These are phyloP conservation scores for Drosophila heteroneura DNA, from an alignment of 2,888 invertebrate genomes.

Conservation along the genomic window DNA sequence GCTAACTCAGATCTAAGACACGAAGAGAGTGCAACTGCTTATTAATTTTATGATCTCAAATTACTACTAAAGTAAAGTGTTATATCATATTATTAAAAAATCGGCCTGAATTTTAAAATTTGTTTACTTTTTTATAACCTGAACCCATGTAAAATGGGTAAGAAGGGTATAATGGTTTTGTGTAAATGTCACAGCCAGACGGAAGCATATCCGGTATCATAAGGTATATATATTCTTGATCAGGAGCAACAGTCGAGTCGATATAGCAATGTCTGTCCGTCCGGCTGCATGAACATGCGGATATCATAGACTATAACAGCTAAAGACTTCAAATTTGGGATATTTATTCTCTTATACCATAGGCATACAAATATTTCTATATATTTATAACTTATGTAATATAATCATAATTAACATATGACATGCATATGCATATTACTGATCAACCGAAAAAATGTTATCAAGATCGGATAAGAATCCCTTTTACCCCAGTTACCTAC, in stretches of 20 bases:
- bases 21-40: not conserved
- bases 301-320: not conserved
- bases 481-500: not conserved
- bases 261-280: not conserved
- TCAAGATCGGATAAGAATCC: not conserved
- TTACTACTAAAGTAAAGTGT: not conserved
- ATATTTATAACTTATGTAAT: not conserved
- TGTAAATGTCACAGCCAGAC: not conserved
- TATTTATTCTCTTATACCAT: not conserved
- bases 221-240: not conserved
- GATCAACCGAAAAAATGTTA: not conserved
- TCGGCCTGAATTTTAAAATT: not conserved
- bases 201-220: not conserved
- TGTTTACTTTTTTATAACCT: not conserved
- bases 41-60: not conserved
- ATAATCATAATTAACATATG: not conserved
- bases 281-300: too few relatives aligned
- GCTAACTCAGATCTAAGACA: not conserved
- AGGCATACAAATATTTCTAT: not conserved
- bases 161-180: too few relatives aligned
- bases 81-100: not conserved
- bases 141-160: not conserved
- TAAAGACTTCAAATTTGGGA: not conserved
- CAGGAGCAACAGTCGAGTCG: not conserved
- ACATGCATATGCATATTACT: too few relatives aligned